Evolutionary conservation across 2,797 vertebrate genomes (phyloP), one percentile per base, ranked within the genome.

Genomic region (Cirrhinus molitorella): DNA sequence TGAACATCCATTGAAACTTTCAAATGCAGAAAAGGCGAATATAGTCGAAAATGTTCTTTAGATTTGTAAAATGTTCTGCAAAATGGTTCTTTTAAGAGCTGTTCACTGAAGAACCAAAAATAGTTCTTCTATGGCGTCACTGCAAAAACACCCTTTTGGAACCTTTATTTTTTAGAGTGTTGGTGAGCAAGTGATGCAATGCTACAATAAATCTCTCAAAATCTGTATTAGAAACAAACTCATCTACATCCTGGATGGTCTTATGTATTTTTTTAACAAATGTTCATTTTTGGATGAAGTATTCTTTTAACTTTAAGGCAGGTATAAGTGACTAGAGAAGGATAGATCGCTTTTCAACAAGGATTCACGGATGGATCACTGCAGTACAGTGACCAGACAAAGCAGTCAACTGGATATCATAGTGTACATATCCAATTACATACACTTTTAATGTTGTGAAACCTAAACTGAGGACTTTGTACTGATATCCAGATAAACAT

Each of bases 341-440:
- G 37, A 45, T 28, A 45, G 75, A 77, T 71, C 25, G 10, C 66
- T 80, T 80, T 80, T 57, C 78, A 70, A 21, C 17, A 12, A 28
- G 2, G 34, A 45, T 80, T 80, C 34, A 70, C 25, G 23, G 40
- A 19, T 31, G 37, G 17, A 28, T 57, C 47, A 10, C 23, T 47
- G 14, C 43, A 37, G 71, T 55, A 19, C 49, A 40, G 23, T 45
- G 37, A 80, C 51, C 23, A 59, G 51, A 81, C 79, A 45, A 68
- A 31, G 37, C 53, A 57, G 79, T 72, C 55, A 81, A 59, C 67
- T 21, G 19, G 55, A 63, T 47, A 71, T 43, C 37, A 79, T 53
- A 16, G 23, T 2, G 65, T 23, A n/a, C 37, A 10, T 61, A 37
- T 21, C 61, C 19, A 72, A 49, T 61, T 80, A 47, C 67, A 71